These are phyloP conservation scores for Drosophila quinaria DNA, from an alignment of 2,888 invertebrate genomes.

Conservation along the genomic window DNA sequence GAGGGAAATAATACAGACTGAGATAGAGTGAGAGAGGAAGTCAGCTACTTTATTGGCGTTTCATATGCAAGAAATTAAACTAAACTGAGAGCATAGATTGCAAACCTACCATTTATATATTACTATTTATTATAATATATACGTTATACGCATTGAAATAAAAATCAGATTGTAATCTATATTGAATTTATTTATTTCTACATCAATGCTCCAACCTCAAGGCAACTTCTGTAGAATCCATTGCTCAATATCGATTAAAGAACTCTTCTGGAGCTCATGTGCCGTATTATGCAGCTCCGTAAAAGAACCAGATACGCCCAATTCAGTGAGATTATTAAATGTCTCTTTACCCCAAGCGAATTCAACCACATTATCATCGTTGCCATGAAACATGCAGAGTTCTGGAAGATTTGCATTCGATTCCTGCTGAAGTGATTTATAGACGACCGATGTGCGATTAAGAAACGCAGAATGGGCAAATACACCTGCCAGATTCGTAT, in stretches of 20 bases:
- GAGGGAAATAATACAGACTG: not conserved
- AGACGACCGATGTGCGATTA: slow-evolving; percentile 90
- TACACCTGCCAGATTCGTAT: slow-evolving; percentile 90
- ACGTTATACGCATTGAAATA: not conserved
- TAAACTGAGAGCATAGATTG: slow-evolving; percentile 7
- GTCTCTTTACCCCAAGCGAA: slow-evolving; percentile 89
- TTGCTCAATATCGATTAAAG: slow-evolving; percentile 87
- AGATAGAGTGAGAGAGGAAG: not conserved
- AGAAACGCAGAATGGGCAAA: slow-evolving; percentile 93
- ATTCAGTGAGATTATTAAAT: slow-evolving; percentile 87
- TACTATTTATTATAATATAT: too few species aligned
- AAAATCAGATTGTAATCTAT: not conserved
- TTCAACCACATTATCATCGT: slow-evolving; percentile 88
- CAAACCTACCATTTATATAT: not conserved
- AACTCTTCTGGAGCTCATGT: slow-evolving; percentile 89
- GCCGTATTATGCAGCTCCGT: slow-evolving; percentile 87
- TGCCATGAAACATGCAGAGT: slow-evolving; percentile 84
- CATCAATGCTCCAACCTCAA: not conserved
- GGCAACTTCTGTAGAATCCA: slow-evolving; percentile 89
- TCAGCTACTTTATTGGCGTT: slow-evolving; percentile 13
- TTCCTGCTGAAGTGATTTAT: slow-evolving; percentile 86
- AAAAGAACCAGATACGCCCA: slow-evolving; percentile 89
- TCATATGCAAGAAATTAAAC: not conserved
- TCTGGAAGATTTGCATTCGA: slow-evolving; percentile 65
- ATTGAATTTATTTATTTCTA: not conserved